Percentiles rank a stretch among this genome's conserved stretches.
Conservation (phyloP, 2,888 invertebrate genomes). For the Diloba caeruleocephala region DNA sequence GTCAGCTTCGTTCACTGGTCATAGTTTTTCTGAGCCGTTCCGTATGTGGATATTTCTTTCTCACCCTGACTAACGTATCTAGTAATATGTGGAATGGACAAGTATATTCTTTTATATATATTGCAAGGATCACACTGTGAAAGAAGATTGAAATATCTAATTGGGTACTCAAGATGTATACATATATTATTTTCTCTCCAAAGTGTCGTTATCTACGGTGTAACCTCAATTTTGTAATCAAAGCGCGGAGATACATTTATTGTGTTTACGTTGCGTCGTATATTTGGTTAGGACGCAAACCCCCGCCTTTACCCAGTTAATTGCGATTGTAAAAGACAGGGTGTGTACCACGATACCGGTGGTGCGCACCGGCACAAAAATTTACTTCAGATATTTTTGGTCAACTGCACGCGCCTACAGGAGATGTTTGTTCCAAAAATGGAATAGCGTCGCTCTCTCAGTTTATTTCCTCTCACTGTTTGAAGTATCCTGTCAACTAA, state of each 20-base stretch:
- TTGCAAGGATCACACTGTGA: constrained; percentile 4
- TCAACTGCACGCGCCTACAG: constrained; percentile 58
- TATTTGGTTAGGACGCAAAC: constrained; percentile 74
- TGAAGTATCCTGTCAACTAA: constrained; percentile 70
- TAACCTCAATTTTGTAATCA: constrained; percentile 58
- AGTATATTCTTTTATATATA: constrained; percentile 38
- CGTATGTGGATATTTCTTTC: constrained; percentile 57
- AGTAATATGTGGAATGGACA: constrained; percentile 35
- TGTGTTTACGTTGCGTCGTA: constrained; percentile 62
- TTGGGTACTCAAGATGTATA: constrained; percentile 15
- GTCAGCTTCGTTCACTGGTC: constrained; percentile 74
- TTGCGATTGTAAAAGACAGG: constrained; percentile 64
- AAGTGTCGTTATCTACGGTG: constrained; percentile 20
- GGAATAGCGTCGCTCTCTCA: constrained; percentile 59
- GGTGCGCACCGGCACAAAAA: constrained; percentile 50
- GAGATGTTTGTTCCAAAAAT: constrained; percentile 70
- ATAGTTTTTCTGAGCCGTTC: constrained; percentile 73
- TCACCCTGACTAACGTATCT: constrained; percentile 42
- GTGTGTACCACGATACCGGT: constrained; percentile 39
- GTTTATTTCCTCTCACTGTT: constrained; percentile 74
- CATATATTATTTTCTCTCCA: constrained; percentile 6
- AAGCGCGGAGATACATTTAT: constrained; percentile 43
- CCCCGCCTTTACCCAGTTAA: constrained; percentile 66
- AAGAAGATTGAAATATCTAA: constrained; percentile 25
- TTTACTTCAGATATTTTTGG: constrained; percentile 61